These are phyloP conservation scores for Casuarius casuarius DNA, from an alignment of 2,113 vertebrate genomes.

Conservation along the genomic window DNA sequence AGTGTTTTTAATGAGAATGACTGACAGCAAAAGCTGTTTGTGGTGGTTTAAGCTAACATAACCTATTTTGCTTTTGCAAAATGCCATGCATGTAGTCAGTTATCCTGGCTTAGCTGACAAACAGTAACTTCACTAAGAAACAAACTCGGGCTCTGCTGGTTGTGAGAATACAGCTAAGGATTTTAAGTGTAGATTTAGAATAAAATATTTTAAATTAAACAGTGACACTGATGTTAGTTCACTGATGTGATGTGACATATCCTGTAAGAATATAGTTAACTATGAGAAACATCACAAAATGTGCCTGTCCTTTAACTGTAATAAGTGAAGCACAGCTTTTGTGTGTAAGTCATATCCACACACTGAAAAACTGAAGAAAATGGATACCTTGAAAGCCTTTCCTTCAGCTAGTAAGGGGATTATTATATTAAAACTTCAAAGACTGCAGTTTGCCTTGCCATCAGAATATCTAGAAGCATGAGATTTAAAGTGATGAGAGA, in stretches of 20 bases:
- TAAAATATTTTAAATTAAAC: background rate
- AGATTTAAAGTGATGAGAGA: background rate
- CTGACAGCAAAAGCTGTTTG: background rate
- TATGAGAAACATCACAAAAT: background rate
- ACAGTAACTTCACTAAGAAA: background rate
- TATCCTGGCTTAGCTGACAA: background rate
- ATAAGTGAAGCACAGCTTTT: background rate
- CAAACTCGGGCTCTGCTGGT: background rate
- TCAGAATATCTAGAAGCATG: background rate
- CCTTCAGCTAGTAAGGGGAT: background rate
- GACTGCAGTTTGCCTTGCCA: background rate
- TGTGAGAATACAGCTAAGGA: background rate
- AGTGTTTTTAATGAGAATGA: background rate
- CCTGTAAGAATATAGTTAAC: background rate
- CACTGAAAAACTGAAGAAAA: background rate
- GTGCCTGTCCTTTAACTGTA: background rate
- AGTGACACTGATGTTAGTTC: background rate
- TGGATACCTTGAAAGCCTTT: background rate
- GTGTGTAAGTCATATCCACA: accelerated
- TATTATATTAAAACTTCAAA: constrained; percentile 42
- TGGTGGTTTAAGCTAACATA: background rate
- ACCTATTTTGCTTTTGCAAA: background rate
- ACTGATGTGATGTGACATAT: background rate
- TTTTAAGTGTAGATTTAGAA: background rate
- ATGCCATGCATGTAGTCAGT: background rate